Conservation (phyloP, 2,113 vertebrate species). For the Elgaria multicarinata region DNA sequence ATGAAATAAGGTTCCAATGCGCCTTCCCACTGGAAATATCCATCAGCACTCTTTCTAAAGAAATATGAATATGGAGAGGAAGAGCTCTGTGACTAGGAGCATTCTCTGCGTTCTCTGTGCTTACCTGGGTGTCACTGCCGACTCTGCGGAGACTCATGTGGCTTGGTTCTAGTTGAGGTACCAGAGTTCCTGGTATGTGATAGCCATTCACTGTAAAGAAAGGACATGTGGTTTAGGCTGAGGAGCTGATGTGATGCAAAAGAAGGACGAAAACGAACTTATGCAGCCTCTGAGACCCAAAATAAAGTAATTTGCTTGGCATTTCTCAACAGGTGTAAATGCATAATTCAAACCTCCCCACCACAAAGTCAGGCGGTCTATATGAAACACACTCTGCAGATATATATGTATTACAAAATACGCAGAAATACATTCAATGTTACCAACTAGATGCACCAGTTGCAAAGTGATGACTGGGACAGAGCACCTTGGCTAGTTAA, state of each 20-base stretch:
- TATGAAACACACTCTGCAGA: not conserved
- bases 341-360: not conserved
- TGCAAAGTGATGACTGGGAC: not conserved
- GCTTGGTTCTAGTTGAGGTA: conserved; percentile 84
- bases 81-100: not conserved
- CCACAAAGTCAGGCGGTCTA: not conserved
- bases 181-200: conserved; percentile 86
- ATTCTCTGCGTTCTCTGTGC: conserved; percentile 4
- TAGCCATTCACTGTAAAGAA: conserved; percentile 92
- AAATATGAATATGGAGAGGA: not conserved
- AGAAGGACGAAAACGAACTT: not conserved
- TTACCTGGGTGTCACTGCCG: conserved; percentile 90
- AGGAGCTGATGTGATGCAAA: not conserved
- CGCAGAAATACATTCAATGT: not conserved
- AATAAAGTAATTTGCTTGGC: not conserved
- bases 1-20: not conserved
- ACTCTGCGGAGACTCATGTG: conserved; percentile 85
- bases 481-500: not conserved
- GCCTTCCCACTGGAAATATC: not conserved
- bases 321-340: not conserved
- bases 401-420: not conserved
- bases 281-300: not conserved
- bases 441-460: not conserved
- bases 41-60: not conserved
- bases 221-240: conserved; percentile 47